Evolutionary conservation across 2,113 vertebrate genomes (phyloP), one percentile per base, ranked within the genome.

Genomic region (Oophaga pumilio): DNA sequence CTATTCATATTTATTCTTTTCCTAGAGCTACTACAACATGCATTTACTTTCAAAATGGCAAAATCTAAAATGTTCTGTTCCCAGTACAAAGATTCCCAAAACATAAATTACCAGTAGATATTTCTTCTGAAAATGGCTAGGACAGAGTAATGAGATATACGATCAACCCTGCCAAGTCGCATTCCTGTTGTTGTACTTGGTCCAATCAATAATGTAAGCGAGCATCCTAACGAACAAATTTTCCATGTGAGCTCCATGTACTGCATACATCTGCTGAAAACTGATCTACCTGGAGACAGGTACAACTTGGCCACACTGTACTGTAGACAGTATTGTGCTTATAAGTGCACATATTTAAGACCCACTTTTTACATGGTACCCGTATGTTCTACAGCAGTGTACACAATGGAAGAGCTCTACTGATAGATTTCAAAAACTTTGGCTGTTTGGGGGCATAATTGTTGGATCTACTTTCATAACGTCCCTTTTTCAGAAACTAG

Each of bases 191-290:
- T 43, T 24, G 20, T 83, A 26, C 22, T 60, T 87, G 78, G 74
- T 50, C 43, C 80, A 76, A 88, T 88, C 57, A 88, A 88, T 88
- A 88, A 88, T 88, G 79, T 74, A 88, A 81, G 73, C n/a, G 43
- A 88, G 79, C 24, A 49, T 73, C 20, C 43, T 28, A 50, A 74
- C 22, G 59, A 88, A 83, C 69, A 83, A 83, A 88, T 76, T 22
- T 76, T 59, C 69, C n/a, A 83, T 83, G 86, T 82, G 82, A n/a
- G 76, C 20, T 60, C 33, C 69, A 69, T 20, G 50, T 82, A 82
- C 53, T 50, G 68, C 56, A 24, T 74, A 24, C 78, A 79, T 52
- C 50, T 18, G 86, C 69, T 64, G 86, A 83, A 82, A 83, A 57
- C 86, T 66, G 57, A 83, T 53, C 78, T 82, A 82, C 79, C 26